Base-by-base conservation (phyloP, 1,140 invertebrate genomes). In the Leptinotarsa undecemlineata region DNA sequence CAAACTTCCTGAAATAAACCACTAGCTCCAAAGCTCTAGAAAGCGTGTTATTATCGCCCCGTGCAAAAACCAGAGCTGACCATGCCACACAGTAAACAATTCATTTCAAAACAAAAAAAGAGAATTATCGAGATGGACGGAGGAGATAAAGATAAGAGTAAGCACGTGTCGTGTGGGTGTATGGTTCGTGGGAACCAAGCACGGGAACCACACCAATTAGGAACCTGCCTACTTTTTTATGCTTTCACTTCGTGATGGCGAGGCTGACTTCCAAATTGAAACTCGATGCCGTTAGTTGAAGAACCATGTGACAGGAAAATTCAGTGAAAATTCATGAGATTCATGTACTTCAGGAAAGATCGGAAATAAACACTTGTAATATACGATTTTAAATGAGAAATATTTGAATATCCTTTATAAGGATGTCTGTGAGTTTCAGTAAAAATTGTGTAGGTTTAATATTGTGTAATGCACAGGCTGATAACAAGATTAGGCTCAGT, bases 151-250 rank as follows among this genome's bases (percentile, higher is more conserved):
- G 71, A 72, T 72, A 72, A 72, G 60, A 63, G 62, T 61, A 72
- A 72, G 71, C 71, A 72, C 71, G 71, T 72, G 71, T 72, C 71
- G 60, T 64, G 71, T 72, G 71, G 71, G 71, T 72, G 71, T 51
- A 42, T n/a, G 62, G 62, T 26, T 72, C 71, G 71, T 72, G 71
- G 62, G 71, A 72, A 72, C 71, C 71, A 51, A 72, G 60, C 71
- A 72, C 51, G 71, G 71, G 71, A 72, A 72, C 71, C 71, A 72
- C 71, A 72, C 71, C 71, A 72, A 72, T 72, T 72, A 72, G 71
- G 71, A 64, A 64, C 71, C 71, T 72, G 71, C 60, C 60, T 72
- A 63, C 62, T 64, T 72, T 72, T 72, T 64, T 72, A 72, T 72
- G 20, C 71, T 21, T 26, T 19, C 17, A 14, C 61, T 64, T 64